phyloP scores from a whole-genome alignment of 92 coral and sea anemone genomes.

The Blastomussa wellsi region DNA sequence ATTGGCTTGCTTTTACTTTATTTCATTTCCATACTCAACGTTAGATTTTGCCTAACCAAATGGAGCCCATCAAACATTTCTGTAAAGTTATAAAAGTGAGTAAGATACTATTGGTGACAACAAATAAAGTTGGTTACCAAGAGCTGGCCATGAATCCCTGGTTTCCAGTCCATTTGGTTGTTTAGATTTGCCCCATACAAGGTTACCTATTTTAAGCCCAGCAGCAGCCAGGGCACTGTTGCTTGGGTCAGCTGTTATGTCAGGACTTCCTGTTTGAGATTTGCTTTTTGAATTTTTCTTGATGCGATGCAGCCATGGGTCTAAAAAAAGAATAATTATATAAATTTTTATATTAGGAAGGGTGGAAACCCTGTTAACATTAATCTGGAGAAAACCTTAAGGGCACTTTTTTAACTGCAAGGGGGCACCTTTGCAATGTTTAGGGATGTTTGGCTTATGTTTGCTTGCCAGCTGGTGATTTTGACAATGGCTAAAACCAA shows the following conservation, averaged over 20 bases:
- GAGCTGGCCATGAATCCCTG: constrained; percentile 18
- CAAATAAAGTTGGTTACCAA: constrained; percentile 10
- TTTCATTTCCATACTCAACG: not conserved
- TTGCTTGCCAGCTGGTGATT: too few species aligned
- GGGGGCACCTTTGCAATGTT: too few species aligned
- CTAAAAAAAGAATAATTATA: constrained; percentile 32
- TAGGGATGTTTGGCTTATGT: too few species aligned
- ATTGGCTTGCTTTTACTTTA: not conserved
- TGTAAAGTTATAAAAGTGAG: not conserved
- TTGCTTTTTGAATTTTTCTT: constrained; percentile 75
- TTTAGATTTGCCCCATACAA: constrained; percentile 67
- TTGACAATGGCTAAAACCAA: too few species aligned
- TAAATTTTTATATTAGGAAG: not conserved
- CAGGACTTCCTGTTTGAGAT: constrained; percentile 58
- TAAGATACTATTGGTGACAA: not conserved
- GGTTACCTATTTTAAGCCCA: constrained; percentile 74
- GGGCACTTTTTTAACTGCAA: too few species aligned
- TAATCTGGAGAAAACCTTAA: not conserved
- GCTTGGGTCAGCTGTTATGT: constrained; percentile 50
- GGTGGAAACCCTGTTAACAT: not conserved
- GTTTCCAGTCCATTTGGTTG: constrained; percentile 43
- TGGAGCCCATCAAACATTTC: not conserved
- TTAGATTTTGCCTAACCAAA: not conserved
- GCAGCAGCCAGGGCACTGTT: constrained; percentile 92
- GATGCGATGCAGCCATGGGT: constrained; percentile 86